Evolutionary conservation across 2,888 invertebrate genomes (phyloP).

Genomic region (Litoditis marina): DNA sequence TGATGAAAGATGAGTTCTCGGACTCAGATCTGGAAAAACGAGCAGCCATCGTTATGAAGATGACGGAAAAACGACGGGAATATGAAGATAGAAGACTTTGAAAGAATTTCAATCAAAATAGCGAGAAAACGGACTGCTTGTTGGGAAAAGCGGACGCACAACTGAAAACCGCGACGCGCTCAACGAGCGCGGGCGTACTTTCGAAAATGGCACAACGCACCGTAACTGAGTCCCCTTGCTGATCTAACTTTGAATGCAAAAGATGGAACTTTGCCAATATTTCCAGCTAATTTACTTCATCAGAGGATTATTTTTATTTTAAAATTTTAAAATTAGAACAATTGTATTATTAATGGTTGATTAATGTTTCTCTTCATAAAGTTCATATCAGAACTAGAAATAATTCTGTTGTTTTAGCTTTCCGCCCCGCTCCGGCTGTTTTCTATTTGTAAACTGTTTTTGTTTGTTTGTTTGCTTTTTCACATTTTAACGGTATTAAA

Average conservation of each 20-base stretch:
- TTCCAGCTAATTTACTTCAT: no score
- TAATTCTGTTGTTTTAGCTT: no score
- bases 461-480: neutral
- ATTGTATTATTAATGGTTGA: neutral
- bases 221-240: neutral
- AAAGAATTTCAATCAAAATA: no score
- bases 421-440: no score
- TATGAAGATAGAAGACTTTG: neutral
- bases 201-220: neutral
- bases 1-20: no score
- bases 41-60: neutral
- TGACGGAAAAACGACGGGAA: neutral
- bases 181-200: neutral
- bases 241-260: no score
- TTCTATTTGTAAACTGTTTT: neutral
- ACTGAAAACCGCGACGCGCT: neutral
- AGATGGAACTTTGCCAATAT: no score
- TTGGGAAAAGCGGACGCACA: neutral
- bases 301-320: no score
- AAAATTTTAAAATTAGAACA: no score
- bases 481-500: neutral
- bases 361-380: neutral
- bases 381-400: neutral
- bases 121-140: no score
- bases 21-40: neutral